Conservation (phyloP, 37 sponge, comb jelly and placozoan genomes). For the Diacarnus erythraeanus region DNA sequence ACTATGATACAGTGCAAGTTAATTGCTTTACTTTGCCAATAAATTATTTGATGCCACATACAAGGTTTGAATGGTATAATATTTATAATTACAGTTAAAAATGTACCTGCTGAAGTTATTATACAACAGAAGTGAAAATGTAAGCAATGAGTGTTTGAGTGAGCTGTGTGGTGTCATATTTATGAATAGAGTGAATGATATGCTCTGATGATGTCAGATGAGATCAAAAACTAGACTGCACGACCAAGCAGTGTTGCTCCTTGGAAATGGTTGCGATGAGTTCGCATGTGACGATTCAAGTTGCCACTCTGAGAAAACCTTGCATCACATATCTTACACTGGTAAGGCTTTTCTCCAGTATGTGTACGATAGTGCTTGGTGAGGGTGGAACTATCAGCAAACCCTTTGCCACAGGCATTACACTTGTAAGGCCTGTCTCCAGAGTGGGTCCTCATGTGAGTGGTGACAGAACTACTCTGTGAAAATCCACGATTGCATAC, state of each 20-base stretch:
- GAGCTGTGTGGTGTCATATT: neutral
- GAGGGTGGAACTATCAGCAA: slow-evolving; percentile 88
- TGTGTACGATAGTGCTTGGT: slow-evolving; percentile 87
- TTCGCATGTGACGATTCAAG: slow-evolving; percentile 90
- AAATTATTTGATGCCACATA: too few species aligned
- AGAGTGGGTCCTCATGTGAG: slow-evolving; percentile 92
- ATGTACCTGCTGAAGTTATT: neutral
- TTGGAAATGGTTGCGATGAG: slow-evolving; percentile 74
- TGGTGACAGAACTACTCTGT: slow-evolving; percentile 88
- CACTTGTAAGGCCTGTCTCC: slow-evolving; percentile 95
- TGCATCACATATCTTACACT: slow-evolving; percentile 86
- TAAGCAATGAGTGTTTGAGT: neutral
- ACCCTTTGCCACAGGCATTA: slow-evolving; percentile 79
- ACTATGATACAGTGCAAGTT: too few species aligned
- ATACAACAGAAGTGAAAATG: neutral
- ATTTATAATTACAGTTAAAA: too few species aligned
- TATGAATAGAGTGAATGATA: neutral
- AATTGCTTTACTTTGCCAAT: too few species aligned
- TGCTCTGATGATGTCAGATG: neutral
- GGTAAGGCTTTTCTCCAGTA: slow-evolving; percentile 90
- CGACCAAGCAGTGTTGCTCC: slow-evolving; percentile 12
- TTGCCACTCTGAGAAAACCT: slow-evolving; percentile 91
- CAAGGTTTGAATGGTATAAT: too few species aligned
- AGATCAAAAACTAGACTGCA: neutral
- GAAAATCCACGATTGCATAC: slow-evolving; percentile 87